Conservation (phyloP, 2,888 invertebrate genomes). For the Rhingia campestris region DNA sequence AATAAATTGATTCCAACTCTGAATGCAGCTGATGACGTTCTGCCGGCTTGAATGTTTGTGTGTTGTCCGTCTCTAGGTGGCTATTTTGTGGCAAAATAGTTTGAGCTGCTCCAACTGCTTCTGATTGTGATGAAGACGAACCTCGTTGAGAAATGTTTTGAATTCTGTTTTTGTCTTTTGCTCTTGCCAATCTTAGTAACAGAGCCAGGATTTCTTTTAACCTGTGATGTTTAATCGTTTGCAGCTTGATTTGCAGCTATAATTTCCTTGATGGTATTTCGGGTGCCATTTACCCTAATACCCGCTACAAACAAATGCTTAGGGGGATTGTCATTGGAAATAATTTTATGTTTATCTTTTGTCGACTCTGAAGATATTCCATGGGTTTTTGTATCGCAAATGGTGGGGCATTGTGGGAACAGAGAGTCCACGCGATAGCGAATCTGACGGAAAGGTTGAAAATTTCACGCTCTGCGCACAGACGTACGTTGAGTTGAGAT, state of each 20-base stretch:
- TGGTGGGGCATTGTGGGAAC: conserved; percentile 53
- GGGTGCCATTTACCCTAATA: conserved; percentile 72
- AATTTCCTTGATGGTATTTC: conserved; percentile 68
- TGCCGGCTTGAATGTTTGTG: conserved; percentile 35
- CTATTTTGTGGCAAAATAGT: conserved; percentile 42
- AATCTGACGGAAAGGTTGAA: conserved; percentile 34
- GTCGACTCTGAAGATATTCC: conserved; percentile 3
- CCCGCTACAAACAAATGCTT: conserved; percentile 45
- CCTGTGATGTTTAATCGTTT: conserved; percentile 68
- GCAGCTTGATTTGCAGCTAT: conserved; percentile 70
- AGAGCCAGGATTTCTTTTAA: conserved; percentile 1
- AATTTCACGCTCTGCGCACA: conserved; percentile 49
- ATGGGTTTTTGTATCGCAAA: conserved; percentile 11
- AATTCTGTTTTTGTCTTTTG: conserved; percentile 4
- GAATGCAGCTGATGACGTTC: conserved; percentile 68
- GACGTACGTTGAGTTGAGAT: conserved; percentile 28
- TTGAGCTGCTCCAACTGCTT: conserved; percentile 36
- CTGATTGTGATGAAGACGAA: conserved; percentile 57
- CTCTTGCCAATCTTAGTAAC: conserved; percentile 9
- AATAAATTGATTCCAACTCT: conserved; percentile 67
- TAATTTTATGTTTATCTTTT: conserved; percentile 44
- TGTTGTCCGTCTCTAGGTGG: conserved; percentile 23
- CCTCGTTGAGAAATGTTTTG: conserved; percentile 22
- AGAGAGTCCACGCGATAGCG: conserved; percentile 38
- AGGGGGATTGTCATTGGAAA: conserved; percentile 22